Evolutionary conservation across 2,888 invertebrate genomes (phyloP), one percentile per base, ranked within the genome.

Genomic region (Caenorhabditis uteleia): DNA sequence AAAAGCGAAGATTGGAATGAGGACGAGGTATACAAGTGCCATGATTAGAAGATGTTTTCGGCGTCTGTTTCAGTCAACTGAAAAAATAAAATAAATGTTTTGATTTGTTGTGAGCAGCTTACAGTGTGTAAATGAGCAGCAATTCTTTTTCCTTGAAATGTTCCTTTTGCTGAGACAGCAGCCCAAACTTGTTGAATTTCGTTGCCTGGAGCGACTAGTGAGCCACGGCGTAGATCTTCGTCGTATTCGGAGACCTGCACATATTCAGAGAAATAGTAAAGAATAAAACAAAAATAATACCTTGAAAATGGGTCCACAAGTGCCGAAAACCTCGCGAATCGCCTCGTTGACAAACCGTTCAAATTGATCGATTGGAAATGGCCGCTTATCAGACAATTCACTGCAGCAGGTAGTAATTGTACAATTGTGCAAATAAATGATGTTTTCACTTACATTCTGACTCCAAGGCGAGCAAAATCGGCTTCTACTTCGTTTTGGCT

Each of bases 101-200:
- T 53, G 45, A 8, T 23, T 16, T 26, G 29, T 53, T 62, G 43
- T 53, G 45, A 29, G 34, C 33, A 29, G 12, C 39, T 29, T 18
- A 77, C 70, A 42, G 66, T 61, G 39, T 72, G 68, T 42, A 77
- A 62, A 66, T 77, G 77, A 33, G 75, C 56, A 10, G 77, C 75
- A 12, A 77, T 62, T 21, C 64, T 55, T 39, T 64, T 61, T 51
- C 68, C 74, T 44, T 71, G 64, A 49, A 72, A 72, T 7, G 31
- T 16, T 18, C 79, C 79, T 55, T 68, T 75, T 10, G 70, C 27
- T 1, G 77, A 75, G 14, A 79, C 68, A 12, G 79, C 79, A 10
- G 76, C 74, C 79, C 77, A 79, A 21, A 79, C 62, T 20, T 64
- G 44, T 46, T 68, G 61, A 21, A 74, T 58, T 48, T 75, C 68